A percentile compares a stretch with the other conserved stretches of the same genome.
Evolutionary conservation across 1,140 invertebrate species (phyloP).

Genomic region (Plutomurus gul): DNA sequence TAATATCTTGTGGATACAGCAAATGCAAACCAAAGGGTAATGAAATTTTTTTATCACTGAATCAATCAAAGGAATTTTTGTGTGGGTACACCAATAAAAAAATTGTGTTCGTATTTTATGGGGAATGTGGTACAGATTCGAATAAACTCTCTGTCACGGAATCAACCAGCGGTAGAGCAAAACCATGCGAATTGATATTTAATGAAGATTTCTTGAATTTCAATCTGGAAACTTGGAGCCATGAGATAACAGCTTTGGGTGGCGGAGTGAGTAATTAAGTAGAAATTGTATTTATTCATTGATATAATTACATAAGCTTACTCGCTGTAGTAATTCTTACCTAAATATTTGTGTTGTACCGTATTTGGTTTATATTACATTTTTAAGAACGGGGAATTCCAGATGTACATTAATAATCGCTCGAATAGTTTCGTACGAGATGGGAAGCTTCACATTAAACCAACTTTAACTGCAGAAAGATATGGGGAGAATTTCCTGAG

Average conservation of each 20-base stretch:
- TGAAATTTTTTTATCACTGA: background rate
- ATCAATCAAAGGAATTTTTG: background rate
- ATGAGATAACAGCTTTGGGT: constrained; percentile 35
- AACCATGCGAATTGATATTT: constrained; percentile 40
- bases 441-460: constrained; percentile 59
- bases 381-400: constrained; percentile 45
- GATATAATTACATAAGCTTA: background rate
- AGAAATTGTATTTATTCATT: background rate
- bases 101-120: too few relatives aligned
- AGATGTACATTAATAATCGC: constrained; percentile 41
- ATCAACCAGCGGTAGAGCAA: background rate
- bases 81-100: background rate
- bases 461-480: constrained; percentile 58
- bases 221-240: constrained; percentile 32
- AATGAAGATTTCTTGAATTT: constrained; percentile 34
- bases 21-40: background rate
- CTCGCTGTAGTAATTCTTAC: background rate
- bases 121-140: background rate
- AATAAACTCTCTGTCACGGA: background rate
- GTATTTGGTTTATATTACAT: constrained; percentile 45
- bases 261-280: constrained; percentile 19
- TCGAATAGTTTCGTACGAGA: constrained; percentile 54
- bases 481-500: constrained; percentile 57
- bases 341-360: constrained; percentile 51
- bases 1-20: background rate